These are phyloP conservation scores for Mactromeris polynyma DNA, from an alignment of 2,888 invertebrate species.

Conservation along the genomic window DNA sequence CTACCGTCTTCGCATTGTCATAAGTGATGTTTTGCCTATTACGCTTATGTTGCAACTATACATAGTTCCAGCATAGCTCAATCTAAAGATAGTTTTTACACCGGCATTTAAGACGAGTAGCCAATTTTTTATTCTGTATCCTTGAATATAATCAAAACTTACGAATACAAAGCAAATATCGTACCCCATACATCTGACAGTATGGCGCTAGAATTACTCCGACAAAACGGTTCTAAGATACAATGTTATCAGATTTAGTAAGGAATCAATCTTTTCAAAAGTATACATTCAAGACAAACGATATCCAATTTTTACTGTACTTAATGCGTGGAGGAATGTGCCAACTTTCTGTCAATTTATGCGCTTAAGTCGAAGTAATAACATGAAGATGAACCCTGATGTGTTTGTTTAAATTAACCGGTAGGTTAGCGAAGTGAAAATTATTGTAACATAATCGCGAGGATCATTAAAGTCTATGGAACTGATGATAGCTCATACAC, in stretches of 20 bases:
- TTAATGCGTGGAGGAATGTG: background rate
- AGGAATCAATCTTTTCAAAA: background rate
- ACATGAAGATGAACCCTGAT: background rate
- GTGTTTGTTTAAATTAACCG: background rate
- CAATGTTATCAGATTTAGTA: background rate
- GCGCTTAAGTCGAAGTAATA: background rate
- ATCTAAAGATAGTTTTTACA: too few relatives aligned
- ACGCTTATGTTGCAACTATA: too few relatives aligned
- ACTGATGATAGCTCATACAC: background rate
- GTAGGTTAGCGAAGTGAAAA: background rate
- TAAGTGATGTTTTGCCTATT: too few relatives aligned
- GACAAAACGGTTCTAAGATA: background rate
- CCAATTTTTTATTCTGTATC: too few relatives aligned
- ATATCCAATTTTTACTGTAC: background rate
- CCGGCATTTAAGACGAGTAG: too few relatives aligned
- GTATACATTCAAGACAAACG: background rate
- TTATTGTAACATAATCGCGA: background rate
- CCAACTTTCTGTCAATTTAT: slow-evolving; percentile 1
- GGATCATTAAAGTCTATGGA: background rate
- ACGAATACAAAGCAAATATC: background rate
- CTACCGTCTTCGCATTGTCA: too few relatives aligned
- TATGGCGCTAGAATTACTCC: background rate
- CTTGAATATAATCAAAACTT: too few relatives aligned
- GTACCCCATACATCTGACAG: background rate
- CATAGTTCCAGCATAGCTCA: too few relatives aligned